Evolutionary conservation across 2,113 vertebrate genomes (phyloP).

Genomic region (Tragulus kanchil): DNA sequence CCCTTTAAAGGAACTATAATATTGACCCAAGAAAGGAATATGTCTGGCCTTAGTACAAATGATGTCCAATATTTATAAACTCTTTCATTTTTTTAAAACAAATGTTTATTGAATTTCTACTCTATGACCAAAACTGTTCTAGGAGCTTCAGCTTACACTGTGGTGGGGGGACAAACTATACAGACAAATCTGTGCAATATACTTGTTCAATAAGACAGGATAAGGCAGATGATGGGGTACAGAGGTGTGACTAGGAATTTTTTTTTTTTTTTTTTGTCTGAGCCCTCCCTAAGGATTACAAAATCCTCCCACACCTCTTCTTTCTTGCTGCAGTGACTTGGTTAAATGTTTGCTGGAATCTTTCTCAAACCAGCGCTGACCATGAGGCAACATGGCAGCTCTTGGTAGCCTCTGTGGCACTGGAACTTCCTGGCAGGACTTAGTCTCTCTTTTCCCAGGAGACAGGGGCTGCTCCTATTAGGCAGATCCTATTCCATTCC

Average conservation of each 20-base stretch:
- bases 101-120: conserved; percentile 11
- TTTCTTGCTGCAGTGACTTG: background rate
- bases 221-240: background rate
- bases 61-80: background rate
- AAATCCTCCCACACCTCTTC: background rate
- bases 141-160: background rate
- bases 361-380: background rate
- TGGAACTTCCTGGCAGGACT: background rate
- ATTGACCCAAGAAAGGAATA: background rate
- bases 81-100: background rate
- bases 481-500: background rate
- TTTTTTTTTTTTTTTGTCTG: no score
- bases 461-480: background rate
- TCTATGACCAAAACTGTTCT: background rate
- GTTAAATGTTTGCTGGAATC: background rate
- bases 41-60: conserved; percentile 13
- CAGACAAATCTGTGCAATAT: background rate
- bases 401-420: background rate
- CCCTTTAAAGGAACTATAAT: conserved; percentile 8
- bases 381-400: background rate
- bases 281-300: background rate
- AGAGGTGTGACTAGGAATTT: no score
- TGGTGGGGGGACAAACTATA: background rate
- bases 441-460: background rate
- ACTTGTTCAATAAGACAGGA: background rate